Evolutionary conservation across 2,888 invertebrate genomes (phyloP).

Genomic region (Ernsta delagoae): DNA sequence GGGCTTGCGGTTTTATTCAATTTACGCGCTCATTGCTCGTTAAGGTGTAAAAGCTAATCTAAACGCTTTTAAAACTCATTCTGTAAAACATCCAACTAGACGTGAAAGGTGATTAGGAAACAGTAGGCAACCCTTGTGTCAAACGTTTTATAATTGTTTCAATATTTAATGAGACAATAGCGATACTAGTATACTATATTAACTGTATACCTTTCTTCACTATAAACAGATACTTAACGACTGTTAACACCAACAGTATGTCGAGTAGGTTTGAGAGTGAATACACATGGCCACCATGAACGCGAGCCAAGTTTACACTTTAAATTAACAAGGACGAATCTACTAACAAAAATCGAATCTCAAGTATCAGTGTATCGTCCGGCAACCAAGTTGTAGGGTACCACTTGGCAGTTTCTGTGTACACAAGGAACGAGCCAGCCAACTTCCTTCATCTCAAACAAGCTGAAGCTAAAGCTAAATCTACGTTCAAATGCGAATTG

Average conservation of each 20-base stretch:
- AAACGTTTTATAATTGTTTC: neutral
- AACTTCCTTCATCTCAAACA: slow-evolving; percentile 45
- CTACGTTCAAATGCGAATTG: slow-evolving; percentile 25
- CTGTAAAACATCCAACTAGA: neutral
- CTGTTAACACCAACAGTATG: slow-evolving; percentile 6
- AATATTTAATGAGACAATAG: no score
- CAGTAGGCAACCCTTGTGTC: neutral
- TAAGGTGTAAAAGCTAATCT: slow-evolving; percentile 48
- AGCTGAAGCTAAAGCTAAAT: slow-evolving; percentile 42
- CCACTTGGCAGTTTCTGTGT: slow-evolving; percentile 39
- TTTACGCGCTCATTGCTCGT: slow-evolving; percentile 66
- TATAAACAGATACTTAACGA: slow-evolving; percentile 14
- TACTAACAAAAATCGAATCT: slow-evolving; percentile 36
- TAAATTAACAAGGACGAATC: slow-evolving; percentile 12
- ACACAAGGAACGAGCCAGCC: slow-evolving; percentile 40
- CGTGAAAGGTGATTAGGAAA: neutral
- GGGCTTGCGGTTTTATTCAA: slow-evolving; percentile 57
- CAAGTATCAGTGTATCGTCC: slow-evolving; percentile 11
- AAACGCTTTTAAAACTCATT: slow-evolving; percentile 58
- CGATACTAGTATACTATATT: no score
- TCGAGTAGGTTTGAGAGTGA: neutral
- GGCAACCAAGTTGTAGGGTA: slow-evolving; percentile 5
- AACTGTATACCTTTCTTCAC: neutral
- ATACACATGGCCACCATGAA: slow-evolving; percentile 19
- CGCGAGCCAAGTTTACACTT: slow-evolving; percentile 9